Evolutionary conservation across 2,888 invertebrate genomes (phyloP).

Genomic region (Luperina nickerlii): DNA sequence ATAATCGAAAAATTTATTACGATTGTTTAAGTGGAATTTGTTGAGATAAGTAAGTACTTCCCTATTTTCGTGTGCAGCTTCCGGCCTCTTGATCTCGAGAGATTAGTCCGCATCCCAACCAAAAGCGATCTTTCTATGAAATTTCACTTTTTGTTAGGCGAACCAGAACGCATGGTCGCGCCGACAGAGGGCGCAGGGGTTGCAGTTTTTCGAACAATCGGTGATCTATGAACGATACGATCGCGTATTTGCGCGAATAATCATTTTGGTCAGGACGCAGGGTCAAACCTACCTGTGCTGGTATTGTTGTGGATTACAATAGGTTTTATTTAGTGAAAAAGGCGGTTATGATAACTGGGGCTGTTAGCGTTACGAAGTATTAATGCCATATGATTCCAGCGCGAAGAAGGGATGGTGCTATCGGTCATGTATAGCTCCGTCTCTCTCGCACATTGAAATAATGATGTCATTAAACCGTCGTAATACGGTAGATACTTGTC

Average conservation of each 20-base stretch:
- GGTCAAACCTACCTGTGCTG: neutral
- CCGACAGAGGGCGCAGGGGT: neutral
- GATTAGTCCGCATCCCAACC: neutral
- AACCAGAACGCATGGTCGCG: neutral
- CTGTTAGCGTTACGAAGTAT: too few relatives aligned
- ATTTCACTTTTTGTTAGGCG: neutral
- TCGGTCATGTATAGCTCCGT: too few relatives aligned
- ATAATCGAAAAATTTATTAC: too few relatives aligned
- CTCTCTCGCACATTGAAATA: too few relatives aligned
- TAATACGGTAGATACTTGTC: too few relatives aligned
- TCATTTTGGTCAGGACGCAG: neutral
- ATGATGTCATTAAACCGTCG: too few relatives aligned
- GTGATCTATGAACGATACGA: neutral
- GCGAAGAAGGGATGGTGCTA: too few relatives aligned
- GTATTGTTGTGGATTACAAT: neutral
- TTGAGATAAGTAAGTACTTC: neutral
- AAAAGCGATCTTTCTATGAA: neutral
- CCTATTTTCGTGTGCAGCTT: neutral
- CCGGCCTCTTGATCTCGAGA: neutral
- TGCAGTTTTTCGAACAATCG: neutral
- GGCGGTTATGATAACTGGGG: neutral
- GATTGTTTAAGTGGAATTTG: neutral
- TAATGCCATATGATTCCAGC: too few relatives aligned
- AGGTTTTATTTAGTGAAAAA: neutral
- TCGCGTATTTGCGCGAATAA: neutral